A percentile compares a stretch with the other conserved stretches of the same genome.
These are phyloP conservation scores for Eudemis profundana DNA, from an alignment of 2,888 invertebrate genomes.

Conservation along the genomic window DNA sequence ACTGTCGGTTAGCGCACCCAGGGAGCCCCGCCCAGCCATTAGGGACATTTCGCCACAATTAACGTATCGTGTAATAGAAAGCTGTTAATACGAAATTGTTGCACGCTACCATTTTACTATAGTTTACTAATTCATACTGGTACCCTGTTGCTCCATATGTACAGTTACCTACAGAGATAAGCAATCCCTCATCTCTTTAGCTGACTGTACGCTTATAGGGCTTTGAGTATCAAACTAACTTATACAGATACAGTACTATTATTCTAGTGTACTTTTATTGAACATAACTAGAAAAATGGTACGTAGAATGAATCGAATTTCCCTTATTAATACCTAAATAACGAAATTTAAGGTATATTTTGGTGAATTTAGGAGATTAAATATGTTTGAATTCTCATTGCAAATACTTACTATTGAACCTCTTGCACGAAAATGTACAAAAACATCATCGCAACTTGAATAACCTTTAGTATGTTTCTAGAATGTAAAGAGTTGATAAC, in stretches of 20 bases:
- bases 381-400: too few relatives aligned
- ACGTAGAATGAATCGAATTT: too few relatives aligned
- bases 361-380: too few relatives aligned
- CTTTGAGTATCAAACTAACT: background rate
- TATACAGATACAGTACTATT: background rate
- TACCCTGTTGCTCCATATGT: too few relatives aligned
- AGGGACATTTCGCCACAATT: conserved; percentile 42
- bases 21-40: conserved; percentile 35
- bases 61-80: conserved; percentile 34
- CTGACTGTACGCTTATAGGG: too few relatives aligned
- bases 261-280: too few relatives aligned
- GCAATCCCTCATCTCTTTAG: too few relatives aligned
- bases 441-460: conserved; percentile 1
- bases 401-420: background rate
- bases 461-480: background rate
- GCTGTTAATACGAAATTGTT: conserved; percentile 29
- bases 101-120: conserved; percentile 22
- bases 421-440: too few relatives aligned
- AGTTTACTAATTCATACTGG: conserved; percentile 12
- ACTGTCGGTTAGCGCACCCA: conserved; percentile 25
- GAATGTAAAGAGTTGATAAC: conserved; percentile 22
- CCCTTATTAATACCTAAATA: too few relatives aligned
- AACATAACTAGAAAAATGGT: too few relatives aligned
- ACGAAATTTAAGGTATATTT: too few relatives aligned
- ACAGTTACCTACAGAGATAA: background rate